Evolutionary conservation across 2,113 vertebrate genomes (phyloP).

Genomic region (Eurystomus gularis): DNA sequence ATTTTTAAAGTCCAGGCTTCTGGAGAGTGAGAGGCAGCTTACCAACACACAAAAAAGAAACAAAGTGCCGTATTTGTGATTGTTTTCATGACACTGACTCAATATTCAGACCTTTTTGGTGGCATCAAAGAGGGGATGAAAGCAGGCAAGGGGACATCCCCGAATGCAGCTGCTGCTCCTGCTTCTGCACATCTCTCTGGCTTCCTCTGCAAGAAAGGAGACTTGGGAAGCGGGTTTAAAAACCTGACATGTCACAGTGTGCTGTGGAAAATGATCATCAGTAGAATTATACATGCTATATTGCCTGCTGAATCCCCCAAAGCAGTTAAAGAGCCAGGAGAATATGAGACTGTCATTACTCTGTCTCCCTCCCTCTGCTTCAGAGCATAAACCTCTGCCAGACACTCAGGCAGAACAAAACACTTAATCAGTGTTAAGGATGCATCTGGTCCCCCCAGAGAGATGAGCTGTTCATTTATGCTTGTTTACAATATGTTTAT

Average conservation of each 20-base stretch:
- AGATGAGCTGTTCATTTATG: conserved; percentile 70
- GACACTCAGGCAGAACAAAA: conserved; percentile 75
- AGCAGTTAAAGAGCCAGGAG: conserved; percentile 63
- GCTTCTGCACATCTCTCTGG: accelerated
- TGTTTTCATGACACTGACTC: neutral
- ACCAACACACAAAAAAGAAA: neutral
- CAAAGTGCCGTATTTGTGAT: neutral
- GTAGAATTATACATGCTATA: conserved; percentile 21
- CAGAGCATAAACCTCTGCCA: conserved; percentile 66
- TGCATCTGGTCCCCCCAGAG: conserved; percentile 73
- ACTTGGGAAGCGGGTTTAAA: neutral
- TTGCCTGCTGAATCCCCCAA: conserved; percentile 35
- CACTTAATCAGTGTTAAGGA: conserved; percentile 80
- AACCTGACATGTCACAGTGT: neutral
- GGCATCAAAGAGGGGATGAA: neutral
- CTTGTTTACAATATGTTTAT: conserved; percentile 78
- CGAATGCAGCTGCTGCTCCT: neutral
- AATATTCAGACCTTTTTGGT: neutral
- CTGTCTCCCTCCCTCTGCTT: conserved; percentile 49
- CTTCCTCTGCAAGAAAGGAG: neutral
- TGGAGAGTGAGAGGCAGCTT: neutral
- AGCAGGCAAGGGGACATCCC: accelerated
- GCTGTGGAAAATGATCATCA: conserved; percentile 6
- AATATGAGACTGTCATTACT: conserved; percentile 60
- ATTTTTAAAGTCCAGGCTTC: neutral